These are phyloP conservation scores for Hydrocynus forskahlii DNA, from an alignment of 2,797 vertebrate species.

Conservation along the genomic window DNA sequence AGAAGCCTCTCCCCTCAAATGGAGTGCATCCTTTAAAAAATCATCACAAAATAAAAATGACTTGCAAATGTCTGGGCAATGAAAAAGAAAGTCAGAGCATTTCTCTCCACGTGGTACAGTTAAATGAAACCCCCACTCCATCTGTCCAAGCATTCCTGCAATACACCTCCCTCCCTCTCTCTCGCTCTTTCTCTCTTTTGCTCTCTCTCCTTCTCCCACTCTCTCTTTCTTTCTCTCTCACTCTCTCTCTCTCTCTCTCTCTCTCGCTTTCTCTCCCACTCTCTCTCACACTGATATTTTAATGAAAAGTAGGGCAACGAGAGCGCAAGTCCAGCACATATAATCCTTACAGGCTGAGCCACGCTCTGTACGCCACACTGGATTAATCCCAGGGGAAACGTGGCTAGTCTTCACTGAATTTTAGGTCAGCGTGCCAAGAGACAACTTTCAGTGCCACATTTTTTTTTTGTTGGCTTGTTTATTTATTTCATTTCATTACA, in stretches of 20 bases:
- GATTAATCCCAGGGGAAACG: conserved; percentile 73
- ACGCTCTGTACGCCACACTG: conserved; percentile 66
- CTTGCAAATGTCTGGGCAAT: conserved; percentile 22
- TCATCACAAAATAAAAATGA: neutral
- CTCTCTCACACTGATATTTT: conserved; percentile 65
- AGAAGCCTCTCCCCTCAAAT: neutral
- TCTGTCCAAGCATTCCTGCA: conserved; percentile 69
- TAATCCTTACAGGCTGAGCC: conserved; percentile 74
- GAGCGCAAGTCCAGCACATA: conserved; percentile 69
- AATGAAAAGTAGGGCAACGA: conserved; percentile 77
- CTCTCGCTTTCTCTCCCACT: conserved; percentile 19
- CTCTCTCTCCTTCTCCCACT: conserved; percentile 24
- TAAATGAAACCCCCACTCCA: conserved; percentile 65
- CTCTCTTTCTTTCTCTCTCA: conserved; percentile 14
- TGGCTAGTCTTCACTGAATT: conserved; percentile 64
- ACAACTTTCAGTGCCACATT: conserved; percentile 49
- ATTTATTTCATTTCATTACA: conserved; percentile 29
- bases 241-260: too few species aligned
- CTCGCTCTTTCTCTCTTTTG: neutral
- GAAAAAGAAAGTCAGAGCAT: conserved; percentile 43
- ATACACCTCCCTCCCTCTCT: conserved; percentile 40
- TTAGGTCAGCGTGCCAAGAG: conserved; percentile 63
- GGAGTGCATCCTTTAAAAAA: conserved; percentile 4
- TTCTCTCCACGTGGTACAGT: conserved; percentile 40
- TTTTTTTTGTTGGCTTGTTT: conserved; percentile 27